Evolutionary conservation across 2,888 invertebrate genomes (phyloP), one percentile per base, ranked within the genome.

Genomic region (Parnassius orleans): DNA sequence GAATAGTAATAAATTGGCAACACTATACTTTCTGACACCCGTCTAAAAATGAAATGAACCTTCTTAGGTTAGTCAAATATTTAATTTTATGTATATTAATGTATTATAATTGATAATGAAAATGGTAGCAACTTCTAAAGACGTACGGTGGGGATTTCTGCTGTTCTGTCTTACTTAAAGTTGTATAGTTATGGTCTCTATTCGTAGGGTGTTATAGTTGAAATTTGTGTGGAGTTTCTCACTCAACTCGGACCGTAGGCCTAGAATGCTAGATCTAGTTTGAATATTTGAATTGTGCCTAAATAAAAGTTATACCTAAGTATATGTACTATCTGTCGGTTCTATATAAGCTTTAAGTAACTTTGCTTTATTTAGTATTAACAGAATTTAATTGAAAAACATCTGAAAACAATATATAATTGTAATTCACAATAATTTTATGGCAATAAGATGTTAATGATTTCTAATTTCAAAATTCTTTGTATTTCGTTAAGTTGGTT

Each of bases 231-330:
- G 62, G 65, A 65, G 68, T 71, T 71, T 75, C 78, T 79, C 77
- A 80, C 14, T 14, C 14, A 77, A 73, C 77, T 66, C 50, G 70
- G 69, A 73, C 67, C 57, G 77, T 84, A 85, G 79, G 71, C 75
- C 68, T 87, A 89, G 86, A 81, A 81, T 79, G 89, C 90, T 90
- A 90, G 90, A 80, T 74, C 68, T 89, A 87, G 86, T 80, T 76
- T 80, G 79, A 76, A 74, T 78, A 87, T 80, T 83, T 87, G 86
- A 89, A 86, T 86, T 81, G 90, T 91, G 90, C 90, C 90, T 91
- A 84, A 84, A 77, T 48, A 82, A 83, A 69, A 67, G 72, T 75
- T 69, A 70, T 69, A 65, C 71, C 65, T 74, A 73, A 74, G 66
- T n/a, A 52, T 63, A 42, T 62, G n/a, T 68, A 66, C 61, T 48